Percentiles rank a stretch among this genome's conserved stretches.
phyloP scores from a whole-genome alignment of 2,888 invertebrate genomes.

The Aphelenchoides bicaudatus region DNA sequence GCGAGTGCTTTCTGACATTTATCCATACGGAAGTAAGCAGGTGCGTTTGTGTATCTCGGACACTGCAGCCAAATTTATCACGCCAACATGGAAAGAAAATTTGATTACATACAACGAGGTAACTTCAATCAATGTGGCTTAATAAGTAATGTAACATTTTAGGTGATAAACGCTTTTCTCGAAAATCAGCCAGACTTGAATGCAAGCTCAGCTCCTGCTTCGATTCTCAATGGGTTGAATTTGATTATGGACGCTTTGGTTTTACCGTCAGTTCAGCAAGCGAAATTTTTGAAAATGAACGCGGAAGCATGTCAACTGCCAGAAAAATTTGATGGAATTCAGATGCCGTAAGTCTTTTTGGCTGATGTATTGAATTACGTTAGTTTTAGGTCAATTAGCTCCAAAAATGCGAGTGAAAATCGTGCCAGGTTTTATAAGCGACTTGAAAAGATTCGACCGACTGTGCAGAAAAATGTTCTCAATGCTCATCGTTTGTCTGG shows the following conservation, averaged over 20 bases:
- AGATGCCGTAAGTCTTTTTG: no score
- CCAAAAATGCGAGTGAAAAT: no score
- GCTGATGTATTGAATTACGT: no score
- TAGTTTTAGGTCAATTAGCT: no score
- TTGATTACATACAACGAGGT: conserved; percentile 33
- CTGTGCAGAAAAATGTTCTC: not conserved
- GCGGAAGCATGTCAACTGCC: no score
- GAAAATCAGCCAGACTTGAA: conserved; percentile 70
- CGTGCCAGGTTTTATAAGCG: conserved; percentile 3
- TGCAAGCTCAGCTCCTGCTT: conserved; percentile 39
- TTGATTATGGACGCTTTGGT: conserved; percentile 45
- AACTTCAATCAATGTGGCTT: conserved; percentile 3
- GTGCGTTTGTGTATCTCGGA: conserved; percentile 83
- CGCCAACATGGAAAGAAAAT: conserved; percentile 60
- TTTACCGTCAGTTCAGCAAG: no score
- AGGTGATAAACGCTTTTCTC: conserved; percentile 76
- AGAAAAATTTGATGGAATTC: no score
- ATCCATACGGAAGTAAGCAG: conserved; percentile 67
- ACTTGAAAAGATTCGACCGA: conserved; percentile 7
- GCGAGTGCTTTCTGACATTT: conserved; percentile 93
- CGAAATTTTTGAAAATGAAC: no score
- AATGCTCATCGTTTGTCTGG: not conserved
- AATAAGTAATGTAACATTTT: no score
- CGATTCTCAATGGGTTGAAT: conserved; percentile 41
- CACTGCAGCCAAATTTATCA: conserved; percentile 77